Conservation (phyloP, 2,113 vertebrate species). For the Istiophorus platypterus region DNA sequence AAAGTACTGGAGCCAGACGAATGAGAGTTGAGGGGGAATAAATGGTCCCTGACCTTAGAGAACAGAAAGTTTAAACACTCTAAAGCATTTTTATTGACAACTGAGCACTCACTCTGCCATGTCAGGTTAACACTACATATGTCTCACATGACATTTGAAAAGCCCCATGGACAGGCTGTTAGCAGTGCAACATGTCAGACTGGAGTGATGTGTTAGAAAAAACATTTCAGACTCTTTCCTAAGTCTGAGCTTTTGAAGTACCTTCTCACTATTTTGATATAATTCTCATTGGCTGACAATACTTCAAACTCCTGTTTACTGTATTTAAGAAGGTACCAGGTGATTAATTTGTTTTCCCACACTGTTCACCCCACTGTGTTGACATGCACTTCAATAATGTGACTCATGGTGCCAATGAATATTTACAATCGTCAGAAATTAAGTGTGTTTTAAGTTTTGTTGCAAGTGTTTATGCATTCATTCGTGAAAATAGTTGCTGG, state of each 20-base stretch:
- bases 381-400: slow-evolving; percentile 57
- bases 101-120: slow-evolving; percentile 31
- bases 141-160: slow-evolving; percentile 42
- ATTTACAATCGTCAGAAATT: slow-evolving; percentile 65
- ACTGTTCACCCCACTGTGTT: slow-evolving; percentile 24
- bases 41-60: slow-evolving; percentile 33
- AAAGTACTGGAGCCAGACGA: slow-evolving; percentile 60
- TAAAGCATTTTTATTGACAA: slow-evolving; percentile 62
- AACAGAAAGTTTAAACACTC: slow-evolving; percentile 53
- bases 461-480: slow-evolving; percentile 51
- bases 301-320: slow-evolving; percentile 43
- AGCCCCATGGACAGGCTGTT: slow-evolving; percentile 25
- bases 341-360: slow-evolving; percentile 60
- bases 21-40: slow-evolving; percentile 51
- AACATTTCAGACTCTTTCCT: slow-evolving; percentile 21
- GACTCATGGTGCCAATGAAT: slow-evolving; percentile 60
- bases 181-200: slow-evolving; percentile 13
- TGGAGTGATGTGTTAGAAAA: slow-evolving; percentile 24
- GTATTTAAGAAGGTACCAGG: slow-evolving; percentile 45
- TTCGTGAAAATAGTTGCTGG: slow-evolving; percentile 69
- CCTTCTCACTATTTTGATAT: slow-evolving; percentile 26
- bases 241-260: slow-evolving; percentile 12
- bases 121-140: slow-evolving; percentile 54
- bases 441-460: slow-evolving; percentile 62
- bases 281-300: slow-evolving; percentile 41